Base-by-base conservation (phyloP, 2,888 invertebrate species). In the Synergus laeviventris region DNA sequence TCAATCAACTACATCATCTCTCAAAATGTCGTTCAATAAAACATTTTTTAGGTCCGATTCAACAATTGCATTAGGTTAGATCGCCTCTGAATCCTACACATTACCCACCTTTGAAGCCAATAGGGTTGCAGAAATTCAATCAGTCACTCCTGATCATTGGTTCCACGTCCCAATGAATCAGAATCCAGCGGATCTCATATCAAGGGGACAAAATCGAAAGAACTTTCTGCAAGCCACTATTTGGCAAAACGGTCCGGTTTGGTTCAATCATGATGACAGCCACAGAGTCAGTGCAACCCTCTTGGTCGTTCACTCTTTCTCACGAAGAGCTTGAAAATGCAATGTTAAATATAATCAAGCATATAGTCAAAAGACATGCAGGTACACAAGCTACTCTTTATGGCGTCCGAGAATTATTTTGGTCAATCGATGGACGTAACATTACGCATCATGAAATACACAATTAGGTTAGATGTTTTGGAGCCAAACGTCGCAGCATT, bases 371-470 rank as follows among this genome's bases (percentile, higher is more conserved):
- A 24, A 31, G 39, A 16, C 76, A 76, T 21, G 18, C 76, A 1
- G 76, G 70, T 5, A 12, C 11, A 0, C 76, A 76, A 14, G 54
- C 70, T 12, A 42, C 70, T 0, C 14, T 76, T 0, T 56, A 73
- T 56, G 11, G n/a, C 14, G 54, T 31, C 2, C 21, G 76, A 9
- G 49, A 59, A 24, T 45, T n/a, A 54, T 76, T 74, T 36, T 76
- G 76, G 70, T 7, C 54, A 36, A 66, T 76, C 4, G 49, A 76
- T 56, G 73, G 70, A 18, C 38, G 38, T 31, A 76, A n/a, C 31
- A 5, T 2, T 12, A 18, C 73, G 24, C 66, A 2, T 8, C 42
- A 24, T 9, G 14, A 73, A 21, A 49, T 76, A 21, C 76, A 49
- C 14, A 2, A 9, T 16, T 76, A 39, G 3, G 12, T 49, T 12